Evolutionary conservation across 2,888 invertebrate species (phyloP), one percentile per base, ranked within the genome.

Genomic region (Laspeyria flexula): DNA sequence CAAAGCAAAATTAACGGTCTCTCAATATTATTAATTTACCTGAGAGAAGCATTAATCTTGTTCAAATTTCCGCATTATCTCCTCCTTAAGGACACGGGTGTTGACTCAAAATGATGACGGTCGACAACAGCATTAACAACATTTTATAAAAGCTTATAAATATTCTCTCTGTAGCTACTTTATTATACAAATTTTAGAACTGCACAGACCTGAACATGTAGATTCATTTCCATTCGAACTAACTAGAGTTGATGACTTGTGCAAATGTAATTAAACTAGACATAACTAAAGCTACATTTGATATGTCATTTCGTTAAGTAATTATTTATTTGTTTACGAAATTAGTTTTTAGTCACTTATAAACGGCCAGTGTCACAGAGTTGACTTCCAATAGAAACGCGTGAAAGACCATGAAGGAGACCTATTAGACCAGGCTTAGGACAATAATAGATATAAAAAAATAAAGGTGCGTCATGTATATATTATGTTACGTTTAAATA

Each of bases 1-100:
- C 40, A 44, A 57, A 62, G 30, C 55, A 67, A 61, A 67, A 73
- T 71, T 60, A 70, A 70, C 67, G 54, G 65, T 39, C 62, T 38
- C 42, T 68, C 65, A 59, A 71, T 67, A 65, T 65, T 71, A 71
- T 71, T 68, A 67, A 67, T 65, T 71, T 63, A 69, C 71, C 65
- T 71, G 61, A 52, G 55, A 53, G 49, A 33, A 71, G 56, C 67
- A 71, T 71, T 72, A 66, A 70, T 71, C 70, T 66, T 72, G 56
- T 71, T 70, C 58, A 61, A 64, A 66, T 58, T 72, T 66, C 43
- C 49, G 54, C 40, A 40, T 57, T 58, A 61, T 66, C 61, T 70
- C 50, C 33, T 50, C 39, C 43, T 58, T 50, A 25, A 34, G 33
- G 46, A 55, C 27, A 43, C 43, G 49, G 49, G 51, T 55, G 47